Evolutionary conservation across 1,140 invertebrate genomes (phyloP), one percentile per base, ranked within the genome.

Genomic region (Asobara japonica): DNA sequence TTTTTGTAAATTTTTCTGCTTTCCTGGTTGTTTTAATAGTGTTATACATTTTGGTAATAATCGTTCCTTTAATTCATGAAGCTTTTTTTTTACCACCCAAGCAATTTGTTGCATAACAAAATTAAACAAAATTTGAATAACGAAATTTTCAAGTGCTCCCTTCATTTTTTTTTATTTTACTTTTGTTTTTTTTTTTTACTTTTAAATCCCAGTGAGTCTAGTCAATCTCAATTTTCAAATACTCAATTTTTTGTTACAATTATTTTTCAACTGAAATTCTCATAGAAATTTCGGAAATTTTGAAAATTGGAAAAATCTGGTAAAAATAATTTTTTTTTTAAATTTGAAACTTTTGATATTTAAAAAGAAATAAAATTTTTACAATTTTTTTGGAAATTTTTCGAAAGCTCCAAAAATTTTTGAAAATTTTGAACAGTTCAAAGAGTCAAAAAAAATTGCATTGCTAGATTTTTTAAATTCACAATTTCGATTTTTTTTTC

Each of bases 11-110:
- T n/a, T 75, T 64, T 72, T 76, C 22, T 73, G 31, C 66, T 64
- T 71, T 48, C 69, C 65, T 70, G 65, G 27, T 74, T 64, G 27
- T 27, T 66, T 76, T 51, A 72, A 61, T 80, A 80, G 78, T 80
- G 77, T 83, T 82, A 80, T 79, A 81, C 79, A 79, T 81, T 74
- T 80, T 76, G 77, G 78, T 82, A 82, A 80, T 83, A 76, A 81
- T 80, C 76, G 73, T 67, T 76, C 75, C 73, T 41, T 38, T 69
- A 73, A 71, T 60, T 74, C 66, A 71, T 67, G 69, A 76, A 74
- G 66, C 65, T 18, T 65, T 69, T 69, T 25, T 61, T 62, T 80
- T 76, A 74, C 78, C 78, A 77, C 72, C 77, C 76, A 82, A 80
- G 74, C 77, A 45, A 62, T 64, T 69, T 68, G n/a, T 69, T 69